Base-by-base conservation (phyloP, 2,888 invertebrate species). In the Matsumyia berberina region DNA sequence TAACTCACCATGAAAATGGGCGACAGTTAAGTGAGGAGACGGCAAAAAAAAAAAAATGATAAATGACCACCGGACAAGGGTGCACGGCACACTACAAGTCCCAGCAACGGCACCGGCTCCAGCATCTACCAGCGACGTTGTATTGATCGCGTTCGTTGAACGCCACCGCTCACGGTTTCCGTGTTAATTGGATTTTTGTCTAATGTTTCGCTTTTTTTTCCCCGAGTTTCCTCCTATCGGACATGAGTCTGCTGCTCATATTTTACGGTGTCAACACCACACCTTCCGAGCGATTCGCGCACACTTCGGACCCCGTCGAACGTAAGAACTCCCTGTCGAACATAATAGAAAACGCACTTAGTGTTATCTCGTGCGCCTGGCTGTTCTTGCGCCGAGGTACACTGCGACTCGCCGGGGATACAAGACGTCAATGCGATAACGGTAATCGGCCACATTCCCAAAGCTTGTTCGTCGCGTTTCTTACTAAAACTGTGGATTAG, bases 101-200 rank as follows among this genome's bases (percentile, higher is more conserved):
- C 53, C 64, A n/a, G n/a, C n/a, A n/a, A n/a, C n/a, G n/a, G n/a
- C n/a, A n/a, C n/a, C n/a, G n/a, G n/a, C n/a, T n/a, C n/a, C 24
- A 24, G 24, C 24, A 24, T 4, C 24, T 24, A 24, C 24, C 24
- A 24, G 4, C 53, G 70, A 31, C 64, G 31, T 60, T 31, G 60
- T 62, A 83, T 78, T 73, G 80, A 85, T 80, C 74, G 80, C 80
- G 73, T 69, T 53, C 80, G 51, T 70, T 53, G 74, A 73, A 85
- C 80, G 73, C 85, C 85, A 80, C 72, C 60, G 82, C 80, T 89
- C 89, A 88, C 89, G 88, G 88, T 88, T 89, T 87, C 88, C 88
- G 89, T 90, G 90, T 90, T 90, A 90, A 90, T 90, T 90, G 90
- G 90, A 90, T 89, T 89, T 90, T 89, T 90, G 88, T 89, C 90